Conservation (phyloP, 92 coral and sea anemone genomes). For the Phymanthus crucifer region DNA sequence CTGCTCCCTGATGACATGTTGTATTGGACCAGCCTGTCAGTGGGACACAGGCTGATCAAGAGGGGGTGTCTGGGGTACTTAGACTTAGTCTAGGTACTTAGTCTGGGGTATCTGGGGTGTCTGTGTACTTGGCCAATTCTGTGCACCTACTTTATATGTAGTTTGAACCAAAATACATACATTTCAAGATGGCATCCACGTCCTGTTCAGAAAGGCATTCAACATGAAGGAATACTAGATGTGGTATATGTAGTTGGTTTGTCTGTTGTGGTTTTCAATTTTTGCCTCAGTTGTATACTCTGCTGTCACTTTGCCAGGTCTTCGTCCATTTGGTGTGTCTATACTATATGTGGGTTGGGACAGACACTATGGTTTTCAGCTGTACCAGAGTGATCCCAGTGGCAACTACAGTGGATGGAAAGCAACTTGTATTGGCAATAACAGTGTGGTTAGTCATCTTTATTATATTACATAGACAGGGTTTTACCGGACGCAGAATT, state of each 20-base stretch:
- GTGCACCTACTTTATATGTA: too few relatives aligned
- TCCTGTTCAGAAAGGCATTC: too few relatives aligned
- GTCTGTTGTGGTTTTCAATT: neutral
- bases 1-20: neutral
- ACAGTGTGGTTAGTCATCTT: conserved; percentile 64
- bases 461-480: neutral
- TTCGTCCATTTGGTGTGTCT: conserved; percentile 97
- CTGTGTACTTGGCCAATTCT: too few relatives aligned
- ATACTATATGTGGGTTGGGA: conserved; percentile 96
- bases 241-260: too few relatives aligned
- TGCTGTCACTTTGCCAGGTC: conserved; percentile 47
- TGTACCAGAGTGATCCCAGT: conserved; percentile 99
- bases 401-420: conserved; percentile 99
- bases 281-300: neutral
- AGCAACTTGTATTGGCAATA: conserved; percentile 97
- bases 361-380: conserved; percentile 92
- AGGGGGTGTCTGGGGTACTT: too few relatives aligned
- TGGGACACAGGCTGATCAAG: too few relatives aligned
- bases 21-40: too few relatives aligned
- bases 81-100: too few relatives aligned
- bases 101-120: too few relatives aligned
- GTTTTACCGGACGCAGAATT: neutral
- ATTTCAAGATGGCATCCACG: too few relatives aligned
- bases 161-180: too few relatives aligned
- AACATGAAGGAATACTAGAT: too few relatives aligned